A percentile compares a stretch with the other conserved stretches of the same genome.
These are phyloP conservation scores for Biston betularia DNA, from an alignment of 2,888 invertebrate species.

Conservation along the genomic window DNA sequence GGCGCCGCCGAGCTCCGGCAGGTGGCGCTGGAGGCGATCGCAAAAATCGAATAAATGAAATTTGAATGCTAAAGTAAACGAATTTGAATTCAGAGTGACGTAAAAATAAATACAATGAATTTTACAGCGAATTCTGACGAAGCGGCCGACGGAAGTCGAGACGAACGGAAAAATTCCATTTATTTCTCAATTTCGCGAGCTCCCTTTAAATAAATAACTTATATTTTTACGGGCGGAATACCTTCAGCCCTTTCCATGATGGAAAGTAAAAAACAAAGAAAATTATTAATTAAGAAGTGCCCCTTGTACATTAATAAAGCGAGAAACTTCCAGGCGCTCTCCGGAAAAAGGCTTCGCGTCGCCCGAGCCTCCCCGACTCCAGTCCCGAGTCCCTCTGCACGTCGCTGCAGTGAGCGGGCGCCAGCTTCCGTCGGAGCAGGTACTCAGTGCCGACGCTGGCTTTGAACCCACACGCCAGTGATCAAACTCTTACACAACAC, in stretches of 20 bases:
- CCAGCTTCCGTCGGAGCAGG: too few relatives aligned
- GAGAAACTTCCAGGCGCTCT: slow-evolving; percentile 42
- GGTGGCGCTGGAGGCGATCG: neutral
- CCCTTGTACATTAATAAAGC: slow-evolving; percentile 47
- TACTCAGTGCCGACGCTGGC: too few relatives aligned
- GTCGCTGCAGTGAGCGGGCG: too few relatives aligned
- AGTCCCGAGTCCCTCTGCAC: too few relatives aligned
- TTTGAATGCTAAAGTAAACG: slow-evolving; percentile 11
- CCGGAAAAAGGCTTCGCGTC: slow-evolving; percentile 37
- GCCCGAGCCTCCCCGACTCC: too few relatives aligned
- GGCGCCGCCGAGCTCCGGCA: too few relatives aligned
- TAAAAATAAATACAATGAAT: slow-evolving; percentile 27
- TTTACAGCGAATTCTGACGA: slow-evolving; percentile 16
- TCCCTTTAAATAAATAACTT: slow-evolving; percentile 36
- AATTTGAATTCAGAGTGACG: slow-evolving; percentile 16
- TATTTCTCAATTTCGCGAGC: slow-evolving; percentile 31
- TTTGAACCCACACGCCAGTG: too few relatives aligned
- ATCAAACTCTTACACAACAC: too few relatives aligned
- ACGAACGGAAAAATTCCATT: slow-evolving; percentile 29
- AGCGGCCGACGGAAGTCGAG: slow-evolving; percentile 4
- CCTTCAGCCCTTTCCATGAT: slow-evolving; percentile 37
- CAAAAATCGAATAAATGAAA: slow-evolving; percentile 6
- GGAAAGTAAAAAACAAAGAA: slow-evolving; percentile 47
- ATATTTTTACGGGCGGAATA: slow-evolving; percentile 37
- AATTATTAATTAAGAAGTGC: slow-evolving; percentile 47